Evolutionary conservation across 2,113 vertebrate species (phyloP).

Genomic region (Montifringilla adamsi): DNA sequence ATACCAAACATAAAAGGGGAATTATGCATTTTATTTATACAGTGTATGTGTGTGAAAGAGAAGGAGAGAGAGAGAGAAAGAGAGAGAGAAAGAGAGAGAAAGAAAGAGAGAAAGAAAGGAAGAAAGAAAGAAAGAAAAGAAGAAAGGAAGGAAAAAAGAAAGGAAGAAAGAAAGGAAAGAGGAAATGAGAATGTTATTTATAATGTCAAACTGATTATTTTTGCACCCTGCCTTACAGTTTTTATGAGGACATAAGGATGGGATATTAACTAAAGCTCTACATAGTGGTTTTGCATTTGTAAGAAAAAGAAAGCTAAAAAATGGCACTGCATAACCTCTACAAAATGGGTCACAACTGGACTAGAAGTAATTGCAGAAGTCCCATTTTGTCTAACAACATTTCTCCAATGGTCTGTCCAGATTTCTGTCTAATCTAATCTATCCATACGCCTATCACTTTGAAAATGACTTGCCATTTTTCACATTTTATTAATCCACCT

Average conservation of each 20-base stretch:
- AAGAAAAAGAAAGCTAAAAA: conserved; percentile 15
- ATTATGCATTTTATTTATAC: neutral
- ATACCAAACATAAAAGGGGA: neutral
- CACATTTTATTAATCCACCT: conserved; percentile 24
- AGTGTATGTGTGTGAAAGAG: neutral
- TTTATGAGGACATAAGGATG: neutral
- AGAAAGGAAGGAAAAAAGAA: no score
- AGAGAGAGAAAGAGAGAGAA: neutral
- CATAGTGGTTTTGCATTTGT: neutral
- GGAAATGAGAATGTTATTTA: neutral
- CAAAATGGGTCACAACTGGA: conserved; percentile 57
- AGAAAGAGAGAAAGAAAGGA: rapidly evolving
- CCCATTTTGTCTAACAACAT: conserved; percentile 56
- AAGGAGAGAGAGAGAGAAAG: rapidly evolving
- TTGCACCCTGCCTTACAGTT: neutral
- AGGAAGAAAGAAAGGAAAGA: rapidly evolving
- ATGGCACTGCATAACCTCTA: neutral
- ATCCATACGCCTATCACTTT: conserved; percentile 3
- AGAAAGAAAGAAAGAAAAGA: rapidly evolving
- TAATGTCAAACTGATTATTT: neutral
- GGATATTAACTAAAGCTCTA: neutral
- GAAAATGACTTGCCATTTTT: conserved; percentile 55
- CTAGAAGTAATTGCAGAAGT: conserved; percentile 64
- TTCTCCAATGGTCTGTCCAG: conserved; percentile 40
- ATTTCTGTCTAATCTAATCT: conserved; percentile 48